Conservation (phyloP, 2,797 vertebrate genomes). For the Oreochromis mossambicus region DNA sequence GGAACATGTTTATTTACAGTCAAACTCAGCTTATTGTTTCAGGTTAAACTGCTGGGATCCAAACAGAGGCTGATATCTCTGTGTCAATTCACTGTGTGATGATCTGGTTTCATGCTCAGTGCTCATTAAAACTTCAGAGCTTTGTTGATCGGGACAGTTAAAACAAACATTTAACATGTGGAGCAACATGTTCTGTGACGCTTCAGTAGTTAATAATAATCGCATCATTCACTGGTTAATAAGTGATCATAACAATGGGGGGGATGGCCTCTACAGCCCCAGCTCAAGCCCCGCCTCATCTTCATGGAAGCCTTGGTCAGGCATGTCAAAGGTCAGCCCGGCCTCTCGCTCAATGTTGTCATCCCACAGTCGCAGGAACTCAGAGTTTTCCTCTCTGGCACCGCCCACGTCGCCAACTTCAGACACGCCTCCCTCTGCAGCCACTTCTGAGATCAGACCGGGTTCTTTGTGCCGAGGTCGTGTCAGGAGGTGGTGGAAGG, state of each 20-base stretch:
- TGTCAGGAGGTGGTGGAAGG: not conserved
- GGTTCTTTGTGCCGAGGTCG: not conserved
- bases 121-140: not conserved
- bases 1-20: accelerated
- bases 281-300: conserved; percentile 5
- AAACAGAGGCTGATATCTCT: accelerated
- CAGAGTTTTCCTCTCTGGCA: not conserved
- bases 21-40: not conserved
- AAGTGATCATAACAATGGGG: not conserved
- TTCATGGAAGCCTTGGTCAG: not conserved
- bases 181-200: not conserved
- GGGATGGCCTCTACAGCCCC: not conserved
- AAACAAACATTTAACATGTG: not conserved
- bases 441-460: accelerated
- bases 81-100: not conserved
- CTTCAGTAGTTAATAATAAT: not conserved
- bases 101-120: not conserved
- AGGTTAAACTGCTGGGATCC: not conserved
- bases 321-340: not conserved
- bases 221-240: not conserved
- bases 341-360: not conserved
- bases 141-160: accelerated
- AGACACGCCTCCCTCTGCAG: not conserved
- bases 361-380: not conserved
- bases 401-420: accelerated